phyloP scores from a whole-genome alignment of 1,140 invertebrate species.

The Myzus persicae region DNA sequence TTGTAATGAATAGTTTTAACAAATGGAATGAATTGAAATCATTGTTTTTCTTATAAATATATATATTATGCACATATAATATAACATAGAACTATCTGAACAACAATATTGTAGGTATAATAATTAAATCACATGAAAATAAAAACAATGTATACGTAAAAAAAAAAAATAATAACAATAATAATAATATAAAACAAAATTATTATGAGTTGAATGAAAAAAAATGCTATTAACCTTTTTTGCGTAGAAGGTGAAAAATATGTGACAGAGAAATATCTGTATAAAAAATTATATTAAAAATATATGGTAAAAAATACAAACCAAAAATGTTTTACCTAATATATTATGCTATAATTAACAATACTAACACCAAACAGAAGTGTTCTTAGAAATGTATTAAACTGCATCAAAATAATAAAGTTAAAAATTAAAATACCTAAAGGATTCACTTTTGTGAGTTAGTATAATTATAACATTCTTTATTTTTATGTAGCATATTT shows the following conservation, averaged over 20 bases:
- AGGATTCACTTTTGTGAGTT: background rate
- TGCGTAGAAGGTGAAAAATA: background rate
- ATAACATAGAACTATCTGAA: background rate
- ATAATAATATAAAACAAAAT: conserved; percentile 6
- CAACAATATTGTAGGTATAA: background rate
- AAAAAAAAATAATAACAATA: background rate
- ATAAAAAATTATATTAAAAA: background rate
- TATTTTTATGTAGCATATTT: background rate
- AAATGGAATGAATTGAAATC: background rate
- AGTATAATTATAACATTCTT: background rate
- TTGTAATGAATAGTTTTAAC: background rate
- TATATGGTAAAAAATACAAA: background rate
- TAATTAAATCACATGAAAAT: background rate
- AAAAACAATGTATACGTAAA: background rate
- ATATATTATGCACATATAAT: background rate
- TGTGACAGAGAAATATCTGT: background rate
- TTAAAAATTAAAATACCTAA: background rate
- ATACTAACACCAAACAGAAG: background rate
- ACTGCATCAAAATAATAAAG: background rate
- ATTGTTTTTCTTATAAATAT: background rate
- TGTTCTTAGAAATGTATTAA: background rate
- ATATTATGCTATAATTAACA: background rate
- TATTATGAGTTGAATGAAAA: background rate
- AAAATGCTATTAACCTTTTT: background rate
- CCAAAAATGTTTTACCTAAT: background rate